These are phyloP conservation scores for Lordiphosa collinella DNA, from an alignment of 1,140 invertebrate species.

Conservation along the genomic window DNA sequence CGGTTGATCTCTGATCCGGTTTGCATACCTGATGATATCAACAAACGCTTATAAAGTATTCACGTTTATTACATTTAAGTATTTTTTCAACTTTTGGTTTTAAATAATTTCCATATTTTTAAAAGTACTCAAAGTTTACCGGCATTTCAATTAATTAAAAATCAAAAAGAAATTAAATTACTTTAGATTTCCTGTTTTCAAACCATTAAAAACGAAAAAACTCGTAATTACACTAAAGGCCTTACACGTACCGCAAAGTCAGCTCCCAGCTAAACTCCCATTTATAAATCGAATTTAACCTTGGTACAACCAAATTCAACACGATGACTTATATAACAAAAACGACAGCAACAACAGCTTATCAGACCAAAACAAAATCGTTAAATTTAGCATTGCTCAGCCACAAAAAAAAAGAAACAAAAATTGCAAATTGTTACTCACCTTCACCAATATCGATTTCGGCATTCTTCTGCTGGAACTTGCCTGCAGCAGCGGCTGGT, in stretches of 20 bases:
- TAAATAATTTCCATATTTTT: too few relatives aligned
- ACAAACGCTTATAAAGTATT: too few relatives aligned
- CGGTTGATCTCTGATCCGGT: too few relatives aligned
- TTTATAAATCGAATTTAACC: slow-evolving; percentile 61
- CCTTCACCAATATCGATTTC: slow-evolving; percentile 78
- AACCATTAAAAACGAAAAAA: slow-evolving; percentile 1
- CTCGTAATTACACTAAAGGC: slow-evolving; percentile 28
- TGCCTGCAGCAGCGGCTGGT: slow-evolving; percentile 54
- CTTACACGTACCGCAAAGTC: slow-evolving; percentile 51
- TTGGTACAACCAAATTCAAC: slow-evolving; percentile 56
- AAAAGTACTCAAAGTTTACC: too few relatives aligned
- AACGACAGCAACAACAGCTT: neutral
- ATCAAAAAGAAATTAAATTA: neutral
- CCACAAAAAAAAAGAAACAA: slow-evolving; percentile 5
- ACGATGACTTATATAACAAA: slow-evolving; percentile 22
- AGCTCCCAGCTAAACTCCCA: slow-evolving; percentile 16
- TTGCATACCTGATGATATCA: too few relatives aligned
- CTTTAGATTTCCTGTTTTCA: slow-evolving; percentile 29
- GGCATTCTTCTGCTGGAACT: slow-evolving; percentile 74
- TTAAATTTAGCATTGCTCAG: slow-evolving; percentile 34
- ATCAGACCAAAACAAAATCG: slow-evolving; percentile 10
- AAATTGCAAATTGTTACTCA: slow-evolving; percentile 43
- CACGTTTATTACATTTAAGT: too few relatives aligned
- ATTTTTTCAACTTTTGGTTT: too few relatives aligned
- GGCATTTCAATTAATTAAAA: neutral